These are phyloP conservation scores for Brachyhypopomus gauderio DNA, from an alignment of 2,113 vertebrate species.

Conservation along the genomic window DNA sequence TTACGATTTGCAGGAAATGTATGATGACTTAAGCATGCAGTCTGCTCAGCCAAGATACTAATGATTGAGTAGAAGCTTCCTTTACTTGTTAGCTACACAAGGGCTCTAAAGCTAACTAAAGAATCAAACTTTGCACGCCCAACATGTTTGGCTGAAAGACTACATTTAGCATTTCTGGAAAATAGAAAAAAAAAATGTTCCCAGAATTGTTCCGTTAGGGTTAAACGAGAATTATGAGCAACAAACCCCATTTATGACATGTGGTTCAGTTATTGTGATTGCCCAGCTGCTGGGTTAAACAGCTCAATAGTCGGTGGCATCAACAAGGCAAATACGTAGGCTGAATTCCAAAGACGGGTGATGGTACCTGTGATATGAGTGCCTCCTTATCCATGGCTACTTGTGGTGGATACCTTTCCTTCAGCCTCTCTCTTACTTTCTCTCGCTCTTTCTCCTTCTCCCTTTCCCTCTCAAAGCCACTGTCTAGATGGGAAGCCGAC, in stretches of 20 bases:
- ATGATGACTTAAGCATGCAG: too few species aligned
- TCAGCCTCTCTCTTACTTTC: slow-evolving; percentile 52
- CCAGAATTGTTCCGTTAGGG: too few species aligned
- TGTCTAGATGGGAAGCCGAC: slow-evolving; percentile 70
- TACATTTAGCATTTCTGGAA: background rate
- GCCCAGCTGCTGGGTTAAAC: background rate
- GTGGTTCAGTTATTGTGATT: slow-evolving; percentile 11
- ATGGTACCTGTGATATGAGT: slow-evolving; percentile 63
- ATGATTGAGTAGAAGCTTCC: too few species aligned
- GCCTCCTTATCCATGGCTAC: slow-evolving; percentile 55
- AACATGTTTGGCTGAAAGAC: too few species aligned
- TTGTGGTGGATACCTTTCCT: slow-evolving; percentile 59
- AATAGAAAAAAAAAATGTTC: too few species aligned
- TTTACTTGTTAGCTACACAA: too few species aligned
- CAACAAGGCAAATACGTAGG: background rate
- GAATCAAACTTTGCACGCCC: too few species aligned
- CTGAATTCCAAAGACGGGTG: background rate
- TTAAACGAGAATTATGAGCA: too few species aligned
- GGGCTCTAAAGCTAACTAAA: too few species aligned
- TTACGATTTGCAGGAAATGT: too few species aligned
- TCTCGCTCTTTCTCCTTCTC: slow-evolving; percentile 50
- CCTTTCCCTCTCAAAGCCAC: slow-evolving; percentile 50
- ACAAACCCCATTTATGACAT: too few species aligned
- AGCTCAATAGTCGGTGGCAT: background rate
- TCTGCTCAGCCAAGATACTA: too few species aligned